Evolutionary conservation across 2,888 invertebrate species (phyloP), one percentile per base, ranked within the genome.

Genomic region (Cerastis leucographa): DNA sequence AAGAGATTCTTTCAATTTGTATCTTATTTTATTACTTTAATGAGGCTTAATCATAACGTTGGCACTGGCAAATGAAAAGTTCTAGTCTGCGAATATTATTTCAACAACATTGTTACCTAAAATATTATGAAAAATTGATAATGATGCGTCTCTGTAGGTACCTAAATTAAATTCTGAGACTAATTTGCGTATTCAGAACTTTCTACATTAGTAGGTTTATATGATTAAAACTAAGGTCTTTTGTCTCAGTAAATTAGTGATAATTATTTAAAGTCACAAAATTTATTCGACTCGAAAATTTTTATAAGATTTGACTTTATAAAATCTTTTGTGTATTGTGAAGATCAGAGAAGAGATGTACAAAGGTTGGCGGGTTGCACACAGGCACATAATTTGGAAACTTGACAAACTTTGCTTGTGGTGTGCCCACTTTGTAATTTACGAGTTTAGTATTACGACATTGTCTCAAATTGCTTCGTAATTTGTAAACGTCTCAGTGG

Each of bases 341-440:
- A 69, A 75, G 61, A 78, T 85, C 66, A 76, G 42, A 76, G 42
- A 59, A 56, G 61, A 65, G 40, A 78, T 72, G 81, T 73, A 76
- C 79, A 64, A 65, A 42, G 68, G 70, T 77, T 69, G 61, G 17
- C 22, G 25, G 54, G 69, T 25, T 75, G 66, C 70, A 85, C 79
- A 76, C 77, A 80, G 75, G 71, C 70, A 81, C 68, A 81, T 68
- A 79, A 85, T 85, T 82, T 71, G 85, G 68, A 74, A 89, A 89
- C 88, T 90, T 89, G 66, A 81, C 83, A 84, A 90, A 90, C 85
- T 90, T 89, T 75, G 85, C 80, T 82, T 74, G 85, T 89, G 88
- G 91, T 89, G 91, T 89, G 89, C 88, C 89, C 91, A 90, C 90
- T 92, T 91, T 86, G 89, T 93, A 93, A 95, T 95, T 94, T 94